Evolutionary conservation across 2,113 vertebrate species (phyloP), one percentile per base, ranked within the genome.

Genomic region (Bubo blakistoni): DNA sequence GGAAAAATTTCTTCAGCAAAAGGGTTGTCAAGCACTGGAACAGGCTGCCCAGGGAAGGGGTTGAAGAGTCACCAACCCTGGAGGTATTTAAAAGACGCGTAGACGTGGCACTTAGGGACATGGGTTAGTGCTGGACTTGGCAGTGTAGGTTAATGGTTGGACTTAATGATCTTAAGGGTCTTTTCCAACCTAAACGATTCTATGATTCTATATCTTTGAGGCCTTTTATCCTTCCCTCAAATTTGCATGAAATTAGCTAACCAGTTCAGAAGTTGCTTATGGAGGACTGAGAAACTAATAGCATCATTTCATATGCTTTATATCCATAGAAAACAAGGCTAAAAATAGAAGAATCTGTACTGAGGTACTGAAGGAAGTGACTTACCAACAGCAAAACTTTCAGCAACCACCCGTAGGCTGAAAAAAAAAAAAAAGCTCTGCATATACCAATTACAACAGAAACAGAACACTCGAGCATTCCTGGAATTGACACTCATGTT

Each of bases 231-330:
- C 81, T 76, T 67, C 21, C 3, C 22, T 51, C 29, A n/a, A 49
- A 55, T 78, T 57, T 84, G 20, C 40, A 26, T 40, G 24, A 46
- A 30, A 58, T 82, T 10, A 38, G 47, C 40, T 55, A 49, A 55
- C 47, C 24, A 9, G 13, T 62, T 80, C 0, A 0, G 2, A 57
- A 49, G 12, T 40, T 36, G 44, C 72, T 65, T 25, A 11, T 12
- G 44, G n/a, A 63, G n/a, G 20, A 29, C 27, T 3, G 32, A 81
- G 91, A 76, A 71, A 29, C 42, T 17, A 40, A 36, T 8, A 46
- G 30, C 0, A 2, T 25, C 3, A 10, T 27, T 11, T 7, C 9
- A 2, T 1, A 1, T 67, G 62, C 14, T 47, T 81, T 36, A 12
- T 5, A 54, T 59, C 34, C 65, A 17, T 54, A 57, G 61, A 36